Conservation (phyloP, 92 coral and sea anemone species). For the Epizoanthus scotinus region DNA sequence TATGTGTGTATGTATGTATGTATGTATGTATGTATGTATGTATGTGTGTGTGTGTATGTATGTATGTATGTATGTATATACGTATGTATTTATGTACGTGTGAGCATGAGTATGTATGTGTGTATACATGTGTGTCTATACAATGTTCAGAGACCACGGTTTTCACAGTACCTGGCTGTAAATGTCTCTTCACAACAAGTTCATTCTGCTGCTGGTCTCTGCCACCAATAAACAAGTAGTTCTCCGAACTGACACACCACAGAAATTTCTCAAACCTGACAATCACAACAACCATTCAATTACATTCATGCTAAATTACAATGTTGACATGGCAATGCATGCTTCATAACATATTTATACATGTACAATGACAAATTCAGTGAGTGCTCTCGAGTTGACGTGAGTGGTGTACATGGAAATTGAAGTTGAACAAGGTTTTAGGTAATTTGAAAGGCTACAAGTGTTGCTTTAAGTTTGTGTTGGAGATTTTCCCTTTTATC, state of each 20-base stretch:
- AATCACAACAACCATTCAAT: not conserved
- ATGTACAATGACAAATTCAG: too few relatives aligned
- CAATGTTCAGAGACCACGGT: not conserved
- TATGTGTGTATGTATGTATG: too few relatives aligned
- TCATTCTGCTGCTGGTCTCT: constrained; percentile 99
- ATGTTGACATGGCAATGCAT: too few relatives aligned
- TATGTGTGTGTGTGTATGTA: not conserved
- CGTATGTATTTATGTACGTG: too few relatives aligned
- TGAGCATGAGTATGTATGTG: not conserved
- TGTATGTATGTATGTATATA: not conserved
- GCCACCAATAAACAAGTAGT: constrained; percentile 92
- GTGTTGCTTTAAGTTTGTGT: too few relatives aligned
- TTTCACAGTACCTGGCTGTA: constrained; percentile 70
- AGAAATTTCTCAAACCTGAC: constrained; percentile 93
- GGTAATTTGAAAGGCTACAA: too few relatives aligned
- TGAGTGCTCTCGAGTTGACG: too few relatives aligned
- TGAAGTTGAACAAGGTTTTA: too few relatives aligned
- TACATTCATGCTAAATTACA: not conserved
- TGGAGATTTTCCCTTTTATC: too few relatives aligned
- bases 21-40: too few relatives aligned
- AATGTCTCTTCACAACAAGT: constrained; percentile 87
- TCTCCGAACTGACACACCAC: constrained; percentile 95
- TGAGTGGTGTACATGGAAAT: too few relatives aligned
- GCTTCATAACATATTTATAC: too few relatives aligned
- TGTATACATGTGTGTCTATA: not conserved